Evolutionary conservation across 2,113 vertebrate species (phyloP).

Genomic region (Alethe diademata): DNA sequence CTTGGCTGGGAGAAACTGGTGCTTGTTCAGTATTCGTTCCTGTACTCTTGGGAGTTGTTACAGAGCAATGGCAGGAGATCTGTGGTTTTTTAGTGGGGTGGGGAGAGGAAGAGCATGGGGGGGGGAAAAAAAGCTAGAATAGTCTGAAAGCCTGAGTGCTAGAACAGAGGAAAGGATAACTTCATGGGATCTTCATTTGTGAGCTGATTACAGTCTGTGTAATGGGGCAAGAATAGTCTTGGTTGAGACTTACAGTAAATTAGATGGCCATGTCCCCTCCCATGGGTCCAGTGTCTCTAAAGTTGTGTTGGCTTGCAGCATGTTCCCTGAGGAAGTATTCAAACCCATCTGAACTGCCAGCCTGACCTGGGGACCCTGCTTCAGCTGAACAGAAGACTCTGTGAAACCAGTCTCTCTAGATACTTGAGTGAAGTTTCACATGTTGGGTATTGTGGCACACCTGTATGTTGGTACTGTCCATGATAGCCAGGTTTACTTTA

Average conservation of each 20-base stretch:
- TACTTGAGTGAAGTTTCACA: not conserved
- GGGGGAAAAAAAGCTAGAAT: not conserved
- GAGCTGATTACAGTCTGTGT: not conserved
- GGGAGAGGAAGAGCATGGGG: not conserved
- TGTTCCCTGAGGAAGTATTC: not conserved
- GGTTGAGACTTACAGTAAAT: not conserved
- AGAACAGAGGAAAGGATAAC: not conserved
- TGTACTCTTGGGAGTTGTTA: not conserved
- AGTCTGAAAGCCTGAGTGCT: not conserved
- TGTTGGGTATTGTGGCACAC: not conserved
- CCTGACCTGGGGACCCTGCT: not conserved
- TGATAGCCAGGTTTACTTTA: not conserved
- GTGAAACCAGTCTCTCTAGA: not conserved
- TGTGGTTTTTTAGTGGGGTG: not conserved
- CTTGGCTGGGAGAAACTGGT: not conserved
- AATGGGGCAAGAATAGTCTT: not conserved
- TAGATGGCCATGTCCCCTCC: not conserved
- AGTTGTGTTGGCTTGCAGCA: not conserved
- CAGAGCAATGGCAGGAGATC: not conserved
- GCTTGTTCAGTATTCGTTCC: not conserved
- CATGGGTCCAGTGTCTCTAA: not conserved
- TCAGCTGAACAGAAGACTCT: not conserved
- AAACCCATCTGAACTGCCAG: not conserved
- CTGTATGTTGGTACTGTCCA: not conserved
- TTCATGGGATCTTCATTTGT: not conserved